These are phyloP conservation scores for Chymomyza amoena DNA, from an alignment of 2,888 invertebrate genomes.

Conservation along the genomic window DNA sequence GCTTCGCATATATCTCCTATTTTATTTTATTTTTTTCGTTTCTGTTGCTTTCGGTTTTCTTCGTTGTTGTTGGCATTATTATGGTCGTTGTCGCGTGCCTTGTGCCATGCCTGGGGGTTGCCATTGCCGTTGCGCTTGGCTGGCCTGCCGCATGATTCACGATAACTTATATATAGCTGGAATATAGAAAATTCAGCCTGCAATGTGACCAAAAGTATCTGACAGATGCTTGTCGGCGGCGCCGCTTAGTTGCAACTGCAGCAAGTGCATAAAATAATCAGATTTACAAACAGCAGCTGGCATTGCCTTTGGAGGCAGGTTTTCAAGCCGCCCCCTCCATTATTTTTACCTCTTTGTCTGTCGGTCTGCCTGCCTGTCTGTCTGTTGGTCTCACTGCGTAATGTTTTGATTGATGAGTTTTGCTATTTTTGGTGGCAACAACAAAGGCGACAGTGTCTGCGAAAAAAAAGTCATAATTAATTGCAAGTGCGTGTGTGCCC, in stretches of 20 bases:
- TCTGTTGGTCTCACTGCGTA: not conserved
- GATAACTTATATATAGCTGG: constrained; percentile 14
- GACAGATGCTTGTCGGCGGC: constrained; percentile 8
- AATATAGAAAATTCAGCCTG: not conserved
- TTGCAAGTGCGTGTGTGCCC: not conserved
- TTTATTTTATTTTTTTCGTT: not conserved
- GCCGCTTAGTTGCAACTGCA: constrained; percentile 23
- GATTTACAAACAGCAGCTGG: constrained; percentile 34
- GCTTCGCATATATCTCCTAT: not conserved
- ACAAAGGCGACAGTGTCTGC: constrained; percentile 5
- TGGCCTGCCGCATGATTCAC: constrained; percentile 31
- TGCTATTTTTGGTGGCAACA: constrained; percentile 47
- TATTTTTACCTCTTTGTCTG: not conserved
- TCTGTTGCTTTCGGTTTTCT: constrained; percentile 15
- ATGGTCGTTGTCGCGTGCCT: constrained; percentile 27
- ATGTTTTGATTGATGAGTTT: constrained; percentile 58
- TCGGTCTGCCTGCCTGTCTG: not conserved
- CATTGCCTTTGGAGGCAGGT: not conserved
- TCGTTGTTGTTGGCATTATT: constrained; percentile 47
- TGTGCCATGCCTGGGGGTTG: constrained; percentile 37
- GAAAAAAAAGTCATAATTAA: constrained; percentile 9
- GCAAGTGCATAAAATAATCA: constrained; percentile 41
- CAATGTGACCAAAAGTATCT: not conserved
- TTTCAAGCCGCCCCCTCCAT: not conserved
- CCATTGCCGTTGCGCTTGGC: constrained; percentile 26